A percentile compares a stretch with the other conserved stretches of the same genome.
These are phyloP conservation scores for Lepidotrigona ventralis DNA, from an alignment of 1,140 invertebrate genomes.

Conservation along the genomic window DNA sequence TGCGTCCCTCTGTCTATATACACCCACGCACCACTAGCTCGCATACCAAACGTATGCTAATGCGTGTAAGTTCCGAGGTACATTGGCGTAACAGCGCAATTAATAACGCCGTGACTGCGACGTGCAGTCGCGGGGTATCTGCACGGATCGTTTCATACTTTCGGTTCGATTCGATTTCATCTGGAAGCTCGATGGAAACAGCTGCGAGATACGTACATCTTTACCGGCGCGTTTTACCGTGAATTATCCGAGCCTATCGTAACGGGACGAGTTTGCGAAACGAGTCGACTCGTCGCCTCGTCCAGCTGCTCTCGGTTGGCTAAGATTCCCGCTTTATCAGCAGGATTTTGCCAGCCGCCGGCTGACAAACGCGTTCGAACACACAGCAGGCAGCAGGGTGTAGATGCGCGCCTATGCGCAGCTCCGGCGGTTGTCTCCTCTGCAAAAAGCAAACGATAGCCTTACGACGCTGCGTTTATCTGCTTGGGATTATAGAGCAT, in stretches of 20 bases:
- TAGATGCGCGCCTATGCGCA: constrained; percentile 16
- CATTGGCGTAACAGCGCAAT: constrained; percentile 43
- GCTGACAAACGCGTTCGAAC: constrained; percentile 24
- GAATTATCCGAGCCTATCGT: constrained; percentile 26
- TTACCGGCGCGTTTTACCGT: neutral
- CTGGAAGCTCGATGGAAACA: neutral
- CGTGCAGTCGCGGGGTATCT: no score
- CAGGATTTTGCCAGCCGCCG: neutral
- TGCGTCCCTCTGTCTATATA: constrained; percentile 9
- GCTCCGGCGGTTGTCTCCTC: neutral
- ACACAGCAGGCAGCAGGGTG: neutral
- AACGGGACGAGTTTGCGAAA: neutral
- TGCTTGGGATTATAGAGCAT: constrained; percentile 39
- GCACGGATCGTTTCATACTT: neutral
- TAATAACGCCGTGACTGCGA: neutral
- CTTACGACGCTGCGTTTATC: constrained; percentile 16
- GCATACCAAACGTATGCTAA: constrained; percentile 65
- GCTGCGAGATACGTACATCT: neutral
- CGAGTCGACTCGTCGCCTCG: neutral
- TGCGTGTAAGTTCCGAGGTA: constrained; percentile 34
- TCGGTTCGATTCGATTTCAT: no score
- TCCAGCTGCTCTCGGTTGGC: neutral
- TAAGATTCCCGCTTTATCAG: neutral
- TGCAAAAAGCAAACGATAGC: constrained; percentile 33
- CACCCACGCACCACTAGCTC: constrained; percentile 39